Base-by-base conservation (phyloP, 2,888 invertebrate genomes). In the Coenonympha arcania region DNA sequence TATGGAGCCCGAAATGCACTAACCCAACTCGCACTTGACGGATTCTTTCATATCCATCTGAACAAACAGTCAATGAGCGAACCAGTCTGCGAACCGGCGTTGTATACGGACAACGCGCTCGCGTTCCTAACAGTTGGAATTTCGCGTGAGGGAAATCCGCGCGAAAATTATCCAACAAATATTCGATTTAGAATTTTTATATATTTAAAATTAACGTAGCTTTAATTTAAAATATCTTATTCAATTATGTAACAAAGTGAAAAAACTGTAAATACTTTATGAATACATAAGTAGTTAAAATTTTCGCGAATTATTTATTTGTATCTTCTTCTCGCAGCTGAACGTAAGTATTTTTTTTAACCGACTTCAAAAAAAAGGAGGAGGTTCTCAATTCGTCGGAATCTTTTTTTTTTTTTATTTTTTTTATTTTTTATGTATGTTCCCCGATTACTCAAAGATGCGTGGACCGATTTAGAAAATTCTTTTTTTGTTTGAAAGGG, bases 81-180 rank as follows among this genome's bases (percentile, higher is more conserved):
- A 72, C 69, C 79, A 81, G 81, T 83, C 58, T 55, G 59, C 57
- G 61, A 61, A 57, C 60, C 60, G 55, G 57, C 62, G 61, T 59
- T 58, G 58, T 59, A 48, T 55, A n/a, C n/a, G 54, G 60, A 53
- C 55, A 59, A 51, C 62, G 61, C 58, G 64, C 52, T 36, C 45
- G 33, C 55, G 59, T 59, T 63, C 48, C 54, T 49, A n/a, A n/a
- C n/a, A 47, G 54, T 58, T 59, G 52, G 43, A 60, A 57, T 52
- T 52, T 52, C 40, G 54, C 56, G 57, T 56, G 48, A 41, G 33
- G 37, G 28, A 34, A 48, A 52, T 48, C 43, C 57, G 54, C 60
- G 60, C 59, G 54, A 52, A 48, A 50, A 16, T 3, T 16, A 33
- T 8, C 15, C 5, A 11, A 13, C 4, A 19, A n/a, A 31, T 34